phyloP scores from a whole-genome alignment of 1,140 invertebrate genomes.

The Argopecten irradians region DNA sequence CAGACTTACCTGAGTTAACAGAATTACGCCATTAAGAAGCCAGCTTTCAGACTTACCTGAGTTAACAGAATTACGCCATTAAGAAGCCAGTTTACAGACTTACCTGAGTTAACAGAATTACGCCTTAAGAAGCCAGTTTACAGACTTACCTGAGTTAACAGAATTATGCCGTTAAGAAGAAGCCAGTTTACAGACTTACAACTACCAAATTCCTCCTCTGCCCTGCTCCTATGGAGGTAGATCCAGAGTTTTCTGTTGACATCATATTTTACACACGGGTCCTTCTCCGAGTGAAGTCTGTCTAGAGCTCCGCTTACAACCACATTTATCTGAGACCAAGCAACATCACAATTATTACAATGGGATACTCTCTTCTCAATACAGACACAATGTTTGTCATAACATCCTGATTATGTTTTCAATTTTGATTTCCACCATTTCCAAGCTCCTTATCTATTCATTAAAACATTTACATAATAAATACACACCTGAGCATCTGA shows the following conservation, averaged over 20 bases:
- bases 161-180: no score
- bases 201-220: conserved; percentile 86
- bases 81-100: no score
- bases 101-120: no score
- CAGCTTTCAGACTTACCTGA: no score
- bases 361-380: no score
- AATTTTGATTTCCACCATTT: background rate
- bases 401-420: background rate
- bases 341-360: conserved; percentile 50
- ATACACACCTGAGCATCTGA: conserved; percentile 82
- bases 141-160: no score
- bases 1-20: no score
- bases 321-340: conserved; percentile 82
- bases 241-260: conserved; percentile 93
- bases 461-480: background rate
- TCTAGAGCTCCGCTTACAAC: conserved; percentile 93
- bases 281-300: conserved; percentile 90
- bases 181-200: background rate
- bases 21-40: no score
- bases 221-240: conserved; percentile 88
- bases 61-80: no score
- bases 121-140: no score
- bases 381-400: no score
- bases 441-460: background rate
- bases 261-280: conserved; percentile 94